Evolutionary conservation across 2,888 invertebrate species (phyloP).

Genomic region (Ornithoptera alexandrae): DNA sequence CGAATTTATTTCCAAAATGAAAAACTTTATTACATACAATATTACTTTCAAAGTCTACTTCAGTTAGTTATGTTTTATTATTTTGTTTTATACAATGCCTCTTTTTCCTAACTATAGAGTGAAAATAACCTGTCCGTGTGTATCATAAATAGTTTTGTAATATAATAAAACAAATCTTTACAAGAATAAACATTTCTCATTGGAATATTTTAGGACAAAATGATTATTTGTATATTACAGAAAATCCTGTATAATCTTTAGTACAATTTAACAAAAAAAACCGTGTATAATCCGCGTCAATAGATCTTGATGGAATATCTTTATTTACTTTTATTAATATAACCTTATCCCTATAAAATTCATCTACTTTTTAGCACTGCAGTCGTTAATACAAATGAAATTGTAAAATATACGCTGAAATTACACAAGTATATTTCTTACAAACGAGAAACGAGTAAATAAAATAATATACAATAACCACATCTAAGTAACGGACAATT

Average conservation of each 20-base stretch:
- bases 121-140: conserved; percentile 37
- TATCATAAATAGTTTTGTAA: conserved; percentile 36
- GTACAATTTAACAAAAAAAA: conserved; percentile 42
- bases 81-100: conserved; percentile 37
- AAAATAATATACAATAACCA: conserved; percentile 15
- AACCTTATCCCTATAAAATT: conserved; percentile 37
- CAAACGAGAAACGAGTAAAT: conserved; percentile 23
- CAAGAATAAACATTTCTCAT: conserved; percentile 40
- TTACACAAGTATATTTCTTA: conserved; percentile 27
- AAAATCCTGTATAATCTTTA: conserved; percentile 43
- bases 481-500: conserved; percentile 19
- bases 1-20: conserved; percentile 68
- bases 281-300: conserved; percentile 40
- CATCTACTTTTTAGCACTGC: conserved; percentile 35
- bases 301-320: conserved; percentile 39
- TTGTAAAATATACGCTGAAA: conserved; percentile 21
- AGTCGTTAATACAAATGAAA: conserved; percentile 33
- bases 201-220: conserved; percentile 40
- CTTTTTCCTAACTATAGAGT: conserved; percentile 36
- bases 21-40: conserved; percentile 49
- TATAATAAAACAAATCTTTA: conserved; percentile 38
- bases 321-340: conserved; percentile 35
- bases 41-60: conserved; percentile 31
- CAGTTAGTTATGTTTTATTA: conserved; percentile 28
- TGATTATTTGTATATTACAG: conserved; percentile 39